Evolutionary conservation across 2,113 vertebrate species (phyloP), one percentile per base, ranked within the genome.

Genomic region (Mormyrus iriodes): DNA sequence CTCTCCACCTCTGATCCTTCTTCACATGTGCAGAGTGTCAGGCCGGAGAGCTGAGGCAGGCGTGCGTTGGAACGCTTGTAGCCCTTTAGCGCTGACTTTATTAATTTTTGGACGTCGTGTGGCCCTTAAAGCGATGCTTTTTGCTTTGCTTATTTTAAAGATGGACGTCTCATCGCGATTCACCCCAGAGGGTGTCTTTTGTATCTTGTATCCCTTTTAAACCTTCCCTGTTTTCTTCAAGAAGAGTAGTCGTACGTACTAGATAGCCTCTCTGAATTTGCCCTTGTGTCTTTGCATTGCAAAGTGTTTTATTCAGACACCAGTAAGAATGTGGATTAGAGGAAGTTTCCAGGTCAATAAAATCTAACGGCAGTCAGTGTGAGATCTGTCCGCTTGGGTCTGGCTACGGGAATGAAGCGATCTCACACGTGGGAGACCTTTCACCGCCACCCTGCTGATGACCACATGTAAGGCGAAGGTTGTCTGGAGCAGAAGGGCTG

Each of bases 121-220:
- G 82, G 91, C 93, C 94, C 89, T 91, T 89, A 90, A 91, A 90
- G 92, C 6, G 2, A 90, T 91, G 92, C 92, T 89, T 89, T 91
- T 94, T 90, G 91, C 87, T 94, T 95, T 88, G 91, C 90, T 92
- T 91, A 93, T 94, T 94, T 91, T 88, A 44, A 90, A 93, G 90
- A 93, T 65, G 58, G 58, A 27, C n/a, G 61, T 69, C 61, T 69
- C 61, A n/a, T n/a, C 55, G 2, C 91, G 89, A 91, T 93, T 93
- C 88, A 90, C 88, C 90, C 35, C 76, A 84, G 89, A 31, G n/a
- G 39, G 46, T 39, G 65, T 53, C 79, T n/a, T 42, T 61, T 35
- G 49, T 55, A 53, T 88, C 51, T 84, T n/a, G 27, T 52, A 52
- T 53, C 51, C 5, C 85, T 53, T 53, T 86, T 35, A 39, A 31